phyloP scores from a whole-genome alignment of 2,113 vertebrate species.

The Chlamydotis undulata region DNA sequence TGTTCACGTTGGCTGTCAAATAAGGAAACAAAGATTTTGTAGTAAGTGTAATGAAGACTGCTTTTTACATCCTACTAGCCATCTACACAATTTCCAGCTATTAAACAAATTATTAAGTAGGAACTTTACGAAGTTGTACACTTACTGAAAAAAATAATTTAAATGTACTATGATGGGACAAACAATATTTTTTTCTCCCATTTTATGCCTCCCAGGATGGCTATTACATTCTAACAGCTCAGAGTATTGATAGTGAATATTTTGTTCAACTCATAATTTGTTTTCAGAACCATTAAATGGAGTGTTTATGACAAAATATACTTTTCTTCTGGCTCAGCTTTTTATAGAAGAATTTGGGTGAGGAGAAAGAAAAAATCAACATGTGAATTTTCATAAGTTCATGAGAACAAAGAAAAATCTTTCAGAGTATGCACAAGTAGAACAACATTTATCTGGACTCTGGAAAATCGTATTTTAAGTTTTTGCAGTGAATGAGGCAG shows the following conservation, averaged over 20 bases:
- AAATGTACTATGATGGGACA: background rate
- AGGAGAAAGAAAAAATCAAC: background rate
- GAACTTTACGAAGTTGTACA: background rate
- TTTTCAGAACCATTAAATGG: background rate
- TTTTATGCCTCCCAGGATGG: background rate
- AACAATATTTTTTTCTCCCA: background rate
- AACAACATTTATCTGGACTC: background rate
- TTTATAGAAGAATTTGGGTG: background rate
- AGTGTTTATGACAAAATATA: background rate
- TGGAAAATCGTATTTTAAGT: background rate
- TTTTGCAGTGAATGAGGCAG: background rate
- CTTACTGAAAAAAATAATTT: background rate
- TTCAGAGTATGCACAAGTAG: background rate
- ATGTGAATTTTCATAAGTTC: background rate
- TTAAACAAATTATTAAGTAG: background rate
- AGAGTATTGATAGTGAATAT: background rate
- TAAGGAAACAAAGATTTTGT: background rate
- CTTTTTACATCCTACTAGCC: background rate
- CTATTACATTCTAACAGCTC: background rate
- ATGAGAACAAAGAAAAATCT: background rate
- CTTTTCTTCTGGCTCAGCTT: background rate
- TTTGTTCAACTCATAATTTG: background rate
- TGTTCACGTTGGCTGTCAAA: background rate
- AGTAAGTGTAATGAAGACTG: background rate
- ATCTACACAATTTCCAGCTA: background rate